phyloP scores from a whole-genome alignment of 1,140 invertebrate genomes.

The Onthophagus taurus region DNA sequence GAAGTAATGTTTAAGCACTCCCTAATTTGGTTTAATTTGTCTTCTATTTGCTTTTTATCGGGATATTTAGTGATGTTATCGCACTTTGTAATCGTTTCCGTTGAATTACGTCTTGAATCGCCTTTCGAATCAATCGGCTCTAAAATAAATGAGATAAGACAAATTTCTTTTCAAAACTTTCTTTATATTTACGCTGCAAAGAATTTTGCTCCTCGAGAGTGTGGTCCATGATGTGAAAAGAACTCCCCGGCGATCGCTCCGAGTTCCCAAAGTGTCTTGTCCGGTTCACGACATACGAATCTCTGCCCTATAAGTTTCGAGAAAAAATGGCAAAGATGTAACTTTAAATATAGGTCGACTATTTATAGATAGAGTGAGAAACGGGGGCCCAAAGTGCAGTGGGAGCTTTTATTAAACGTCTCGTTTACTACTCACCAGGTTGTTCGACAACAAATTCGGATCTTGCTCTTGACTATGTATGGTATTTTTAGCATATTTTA shows the following conservation, averaged over 20 bases:
- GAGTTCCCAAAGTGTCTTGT: too few species aligned
- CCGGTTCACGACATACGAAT: too few species aligned
- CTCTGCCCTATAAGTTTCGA: too few species aligned
- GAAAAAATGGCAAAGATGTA: too few species aligned
- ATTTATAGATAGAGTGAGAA: background rate
- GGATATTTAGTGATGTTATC: slow-evolving; percentile 37
- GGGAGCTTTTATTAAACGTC: too few species aligned
- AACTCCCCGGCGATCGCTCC: too few species aligned
- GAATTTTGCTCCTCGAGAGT: too few species aligned
- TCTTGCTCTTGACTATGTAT: slow-evolving; percentile 19
- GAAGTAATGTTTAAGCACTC: slow-evolving; percentile 38
- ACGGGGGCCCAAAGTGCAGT: slow-evolving; percentile 1
- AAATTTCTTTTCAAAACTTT: slow-evolving; percentile 4
- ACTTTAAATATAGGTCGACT: too few species aligned
- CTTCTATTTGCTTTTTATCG: slow-evolving; percentile 37
- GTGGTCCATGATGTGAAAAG: background rate
- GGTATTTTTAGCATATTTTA: slow-evolving; percentile 35
- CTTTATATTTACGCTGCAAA: slow-evolving; percentile 7
- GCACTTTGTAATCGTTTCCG: slow-evolving; percentile 31
- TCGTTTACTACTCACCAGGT: slow-evolving; percentile 27
- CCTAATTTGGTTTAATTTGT: slow-evolving; percentile 36
- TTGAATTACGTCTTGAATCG: slow-evolving; percentile 31
- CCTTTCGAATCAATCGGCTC: too few species aligned
- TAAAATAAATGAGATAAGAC: slow-evolving; percentile 6
- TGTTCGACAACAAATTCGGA: slow-evolving; percentile 28